Conservation (phyloP, 2,113 vertebrate species). For the Elgaria multicarinata region DNA sequence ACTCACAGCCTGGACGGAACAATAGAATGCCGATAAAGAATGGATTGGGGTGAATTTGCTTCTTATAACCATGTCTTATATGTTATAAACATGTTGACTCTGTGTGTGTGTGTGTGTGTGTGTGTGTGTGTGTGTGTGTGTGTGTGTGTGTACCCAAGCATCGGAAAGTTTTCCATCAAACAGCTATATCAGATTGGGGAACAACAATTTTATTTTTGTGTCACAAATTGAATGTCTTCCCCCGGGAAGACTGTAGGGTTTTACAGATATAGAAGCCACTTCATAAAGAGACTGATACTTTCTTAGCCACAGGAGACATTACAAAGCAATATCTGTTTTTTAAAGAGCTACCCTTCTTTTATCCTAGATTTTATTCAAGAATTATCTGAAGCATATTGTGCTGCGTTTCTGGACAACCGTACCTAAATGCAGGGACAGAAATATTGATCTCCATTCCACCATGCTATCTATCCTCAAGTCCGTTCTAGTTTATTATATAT, state of each 20-base stretch:
- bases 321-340: conserved; percentile 32
- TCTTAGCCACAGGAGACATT: not conserved
- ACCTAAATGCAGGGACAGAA: not conserved
- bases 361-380: conserved; percentile 16
- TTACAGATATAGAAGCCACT: not conserved
- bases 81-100: not conserved
- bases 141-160: not conserved
- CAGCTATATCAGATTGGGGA: not conserved
- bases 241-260: not conserved
- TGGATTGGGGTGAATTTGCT: not conserved
- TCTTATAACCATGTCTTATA: not conserved
- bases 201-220: not conserved
- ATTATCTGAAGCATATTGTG: not conserved
- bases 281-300: conserved; percentile 9
- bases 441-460: conserved; percentile 21
- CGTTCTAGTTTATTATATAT: too few species aligned
- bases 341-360: not conserved
- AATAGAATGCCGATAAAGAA: not conserved
- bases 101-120: not conserved
- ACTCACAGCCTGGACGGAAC: not conserved
- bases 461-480: conserved; percentile 21
- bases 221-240: not conserved
- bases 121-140: not conserved
- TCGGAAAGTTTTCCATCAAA: conserved; percentile 1
- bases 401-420: conserved; percentile 25